Percentiles rank a stretch among this genome's conserved stretches.
phyloP scores from a whole-genome alignment of 2,888 invertebrate species.

The Caradrina kadenii region DNA sequence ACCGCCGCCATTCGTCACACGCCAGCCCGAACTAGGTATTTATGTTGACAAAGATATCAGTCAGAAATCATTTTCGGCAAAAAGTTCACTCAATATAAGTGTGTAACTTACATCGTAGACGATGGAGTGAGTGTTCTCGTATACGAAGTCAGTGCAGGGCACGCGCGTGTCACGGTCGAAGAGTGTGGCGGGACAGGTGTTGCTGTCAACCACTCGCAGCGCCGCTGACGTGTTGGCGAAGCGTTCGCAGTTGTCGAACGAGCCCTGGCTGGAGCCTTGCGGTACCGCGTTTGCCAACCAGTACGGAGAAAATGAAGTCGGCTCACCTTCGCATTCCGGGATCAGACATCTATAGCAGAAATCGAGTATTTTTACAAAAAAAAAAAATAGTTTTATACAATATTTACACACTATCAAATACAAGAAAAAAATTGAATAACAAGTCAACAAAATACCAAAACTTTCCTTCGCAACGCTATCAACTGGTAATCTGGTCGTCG shows the following conservation, averaged over 20 bases:
- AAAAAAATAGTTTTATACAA: no score
- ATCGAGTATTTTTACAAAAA: no score
- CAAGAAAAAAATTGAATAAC: no score
- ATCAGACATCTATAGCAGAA: conserved; percentile 72
- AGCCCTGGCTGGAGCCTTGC: conserved; percentile 59
- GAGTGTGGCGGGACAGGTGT: conserved; percentile 73
- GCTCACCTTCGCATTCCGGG: conserved; percentile 73
- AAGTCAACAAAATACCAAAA: no score
- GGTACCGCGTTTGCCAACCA: conserved; percentile 88
- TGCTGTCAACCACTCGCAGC: conserved; percentile 23
- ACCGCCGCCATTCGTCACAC: conserved; percentile 93
- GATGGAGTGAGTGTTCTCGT: conserved; percentile 76
- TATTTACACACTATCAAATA: no score
- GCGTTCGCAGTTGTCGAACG: conserved; percentile 85
- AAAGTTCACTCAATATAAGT: neutral
- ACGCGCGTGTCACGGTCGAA: conserved; percentile 69
- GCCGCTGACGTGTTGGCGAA: conserved; percentile 66
- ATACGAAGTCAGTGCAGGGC: conserved; percentile 75
- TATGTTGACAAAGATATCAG: conserved; percentile 16
- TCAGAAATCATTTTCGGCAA: neutral
- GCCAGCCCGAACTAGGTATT: conserved; percentile 92
- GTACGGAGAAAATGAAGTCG: conserved; percentile 74
- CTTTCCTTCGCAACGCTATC: no score
- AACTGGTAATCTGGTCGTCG: no score
- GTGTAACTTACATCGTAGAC: conserved; percentile 81